A percentile compares a stretch with the other conserved stretches of the same genome.
phyloP scores from a whole-genome alignment of 2,797 vertebrate species.

The Hylomyscus alleni region DNA sequence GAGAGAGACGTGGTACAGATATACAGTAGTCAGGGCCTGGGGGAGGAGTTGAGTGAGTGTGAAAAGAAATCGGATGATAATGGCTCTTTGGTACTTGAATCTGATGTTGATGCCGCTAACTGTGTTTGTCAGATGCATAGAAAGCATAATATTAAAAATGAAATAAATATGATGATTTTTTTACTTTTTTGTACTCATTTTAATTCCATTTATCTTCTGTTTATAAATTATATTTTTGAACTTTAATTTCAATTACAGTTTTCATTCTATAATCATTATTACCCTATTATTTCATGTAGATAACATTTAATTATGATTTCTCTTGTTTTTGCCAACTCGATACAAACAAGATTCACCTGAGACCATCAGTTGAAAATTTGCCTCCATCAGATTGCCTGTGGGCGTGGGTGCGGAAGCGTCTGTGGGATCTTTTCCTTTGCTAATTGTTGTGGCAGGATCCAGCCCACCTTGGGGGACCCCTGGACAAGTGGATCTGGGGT shows the following conservation, averaged over 20 bases:
- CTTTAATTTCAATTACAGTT: slow-evolving; percentile 1
- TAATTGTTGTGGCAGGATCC: not conserved
- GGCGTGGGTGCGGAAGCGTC: too few species aligned
- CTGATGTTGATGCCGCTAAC: not conserved
- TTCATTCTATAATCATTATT: not conserved
- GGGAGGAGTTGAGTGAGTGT: not conserved
- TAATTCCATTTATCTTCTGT: not conserved
- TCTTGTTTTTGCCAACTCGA: not conserved
- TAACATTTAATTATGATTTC: not conserved
- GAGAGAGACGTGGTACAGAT: not conserved
- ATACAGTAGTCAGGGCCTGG: not conserved
- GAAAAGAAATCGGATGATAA: not conserved
- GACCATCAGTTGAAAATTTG: not conserved
- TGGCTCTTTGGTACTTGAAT: not conserved
- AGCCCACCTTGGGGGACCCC: not conserved
- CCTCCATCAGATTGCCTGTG: not conserved
- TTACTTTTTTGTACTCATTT: not conserved
- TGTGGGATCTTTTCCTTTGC: not conserved
- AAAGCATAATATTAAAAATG: not conserved
- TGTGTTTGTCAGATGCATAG: not conserved
- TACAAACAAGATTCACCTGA: too few species aligned
- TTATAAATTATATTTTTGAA: not conserved
- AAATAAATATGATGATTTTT: not conserved
- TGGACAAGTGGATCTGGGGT: not conserved
- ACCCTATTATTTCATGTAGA: not conserved